Evolutionary conservation across 2,888 invertebrate species (phyloP), one percentile per base, ranked within the genome.

Genomic region (Dinocampus coccinellae): DNA sequence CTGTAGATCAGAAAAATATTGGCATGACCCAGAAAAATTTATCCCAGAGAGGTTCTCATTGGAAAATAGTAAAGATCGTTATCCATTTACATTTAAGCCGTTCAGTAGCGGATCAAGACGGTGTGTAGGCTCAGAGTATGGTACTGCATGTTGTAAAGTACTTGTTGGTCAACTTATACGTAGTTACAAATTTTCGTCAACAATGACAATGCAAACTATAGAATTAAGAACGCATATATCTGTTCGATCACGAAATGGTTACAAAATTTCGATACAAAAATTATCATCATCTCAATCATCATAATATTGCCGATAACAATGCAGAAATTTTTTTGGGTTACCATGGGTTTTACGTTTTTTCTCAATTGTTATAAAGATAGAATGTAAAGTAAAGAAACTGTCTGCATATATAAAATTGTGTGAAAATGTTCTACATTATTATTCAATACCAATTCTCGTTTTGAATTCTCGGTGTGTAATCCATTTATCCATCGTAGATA

Each of bases 21-120:
- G 81, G 81, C n/a, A n/a, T 2, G 72, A 78, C 26, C 81, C 81
- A 0, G 75, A 78, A 7, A 76, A 78, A 69, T 81, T 81, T 39
- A 60, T 77, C 57, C 81, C 81, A 0, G 81, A 81, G 58, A 69
- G 81, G 72, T 81, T 81, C 70, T 63, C 74, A 13, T 75, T 71
- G 0, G 79, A 81, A 70, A 77, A 80, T 67, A 74, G 78, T 0
- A 68, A 55, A 20, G 70, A 70, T 11, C 70, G 81, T 22, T 79
- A 79, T 67, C 75, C 78, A 13, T 81, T 64, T 33, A 74, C 80
- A 1, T 78, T 75, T 24, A 53, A 78, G 22, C 77, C 81, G 2
- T 81, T 79, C 69, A 77, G 78, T 26, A 73, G 75, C 9, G 77
- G 78, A 42, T 42, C 69, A 1, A 74, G 78, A 24, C 62, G 76